phyloP scores from a whole-genome alignment of 1,140 invertebrate genomes.

The Drosophila simulans region DNA sequence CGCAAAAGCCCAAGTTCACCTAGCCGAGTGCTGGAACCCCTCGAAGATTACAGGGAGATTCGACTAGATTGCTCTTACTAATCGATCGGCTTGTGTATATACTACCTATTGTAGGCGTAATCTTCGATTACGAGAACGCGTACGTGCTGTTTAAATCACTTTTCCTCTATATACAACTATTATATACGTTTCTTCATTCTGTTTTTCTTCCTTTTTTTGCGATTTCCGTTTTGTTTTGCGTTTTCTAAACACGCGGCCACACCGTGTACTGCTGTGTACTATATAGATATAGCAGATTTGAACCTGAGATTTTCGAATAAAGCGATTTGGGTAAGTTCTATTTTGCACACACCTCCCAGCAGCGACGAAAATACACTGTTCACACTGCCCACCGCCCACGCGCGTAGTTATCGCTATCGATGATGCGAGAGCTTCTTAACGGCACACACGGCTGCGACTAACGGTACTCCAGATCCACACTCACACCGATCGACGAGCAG shows the following conservation, averaged over 20 bases:
- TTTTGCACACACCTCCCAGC: slow-evolving; percentile 31
- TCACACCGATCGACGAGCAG: slow-evolving; percentile 70
- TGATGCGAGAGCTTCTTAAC: slow-evolving; percentile 39
- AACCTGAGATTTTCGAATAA: slow-evolving; percentile 1
- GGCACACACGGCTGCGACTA: slow-evolving; percentile 3
- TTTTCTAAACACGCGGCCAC: slow-evolving; percentile 74
- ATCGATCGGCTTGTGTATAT: slow-evolving; percentile 27
- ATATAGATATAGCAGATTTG: slow-evolving; percentile 7
- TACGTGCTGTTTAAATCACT: slow-evolving; percentile 49
- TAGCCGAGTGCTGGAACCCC: slow-evolving; percentile 1
- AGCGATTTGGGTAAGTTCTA: neutral
- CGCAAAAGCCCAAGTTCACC: neutral
- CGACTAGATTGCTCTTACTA: slow-evolving; percentile 25
- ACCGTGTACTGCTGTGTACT: slow-evolving; percentile 49
- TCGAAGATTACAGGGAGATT: slow-evolving; percentile 16
- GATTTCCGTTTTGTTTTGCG: slow-evolving; percentile 69
- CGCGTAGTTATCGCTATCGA: slow-evolving; percentile 34
- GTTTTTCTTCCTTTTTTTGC: slow-evolving; percentile 36
- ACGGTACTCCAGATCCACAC: slow-evolving; percentile 49
- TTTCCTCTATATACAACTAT: slow-evolving; percentile 40
- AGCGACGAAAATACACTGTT: slow-evolving; percentile 25
- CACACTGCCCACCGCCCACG: slow-evolving; percentile 23
- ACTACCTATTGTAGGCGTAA: slow-evolving; percentile 58
- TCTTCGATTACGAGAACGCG: slow-evolving; percentile 57
- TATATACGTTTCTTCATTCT: slow-evolving; percentile 29